Evolutionary conservation across 2,113 vertebrate genomes (phyloP), one percentile per base, ranked within the genome.

Genomic region (Columba livia): DNA sequence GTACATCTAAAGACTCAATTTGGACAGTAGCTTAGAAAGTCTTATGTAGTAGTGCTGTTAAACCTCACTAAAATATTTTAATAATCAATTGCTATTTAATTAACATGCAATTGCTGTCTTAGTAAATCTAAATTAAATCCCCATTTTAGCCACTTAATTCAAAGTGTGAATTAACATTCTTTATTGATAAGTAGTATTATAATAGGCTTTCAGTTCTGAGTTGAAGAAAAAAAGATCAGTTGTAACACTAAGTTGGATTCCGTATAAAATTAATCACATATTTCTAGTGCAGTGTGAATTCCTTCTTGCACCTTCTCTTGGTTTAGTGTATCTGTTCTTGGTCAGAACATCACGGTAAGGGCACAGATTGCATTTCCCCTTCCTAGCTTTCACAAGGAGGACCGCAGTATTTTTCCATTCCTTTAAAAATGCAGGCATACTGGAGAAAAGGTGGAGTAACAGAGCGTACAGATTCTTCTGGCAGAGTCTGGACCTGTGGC

Each of bases 91-190:
- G 67, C 34, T 95, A 82, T 94, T 94, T 95, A 96, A 94, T 94
- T 96, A 95, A 96, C 91, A 85, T 94, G 50, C 81, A 97, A 75
- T 85, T 82, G 23, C 32, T 82, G 53, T 93, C 69, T 87, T 90
- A 94, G 86, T 94, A 97, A 96, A 97, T 66, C 69, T 87, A 92
- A 97, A 94, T 97, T 94, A 96, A 96, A 96, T 94, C 50, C 73
- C 78, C 47, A 61, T 96, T 96, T 97, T 91, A 96, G 92, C 80
- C 70, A 87, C 80, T 96, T 96, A 97, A 94, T 85, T 88, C 64
- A 88, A 93, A 96, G 65, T 66, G 36, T 66, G 53, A 94, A 85
- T 97, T 96, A 93, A 93, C 61, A 61, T 54, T 75, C 38, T 91
- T 26, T 95, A 96, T 95, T 71, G 75, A 83, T 78, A 95, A 96